These are phyloP conservation scores for Struthio camelus DNA, from an alignment of 2,113 vertebrate genomes.

Conservation along the genomic window DNA sequence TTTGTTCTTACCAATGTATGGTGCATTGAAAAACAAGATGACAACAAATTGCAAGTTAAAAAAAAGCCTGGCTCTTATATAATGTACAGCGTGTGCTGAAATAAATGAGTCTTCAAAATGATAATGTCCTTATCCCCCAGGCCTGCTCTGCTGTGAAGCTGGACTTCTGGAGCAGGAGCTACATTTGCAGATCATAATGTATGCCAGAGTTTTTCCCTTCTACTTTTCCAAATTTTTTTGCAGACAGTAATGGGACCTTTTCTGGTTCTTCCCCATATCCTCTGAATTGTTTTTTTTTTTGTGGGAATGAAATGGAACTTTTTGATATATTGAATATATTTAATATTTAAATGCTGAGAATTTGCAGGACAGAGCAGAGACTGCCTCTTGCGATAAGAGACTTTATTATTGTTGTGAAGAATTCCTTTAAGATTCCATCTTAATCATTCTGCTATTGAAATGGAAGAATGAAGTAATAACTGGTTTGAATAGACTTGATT, in stretches of 20 bases:
- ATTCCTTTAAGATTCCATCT: constrained; percentile 77
- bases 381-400: constrained; percentile 70
- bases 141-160: neutral
- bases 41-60: neutral
- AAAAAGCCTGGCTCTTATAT: neutral
- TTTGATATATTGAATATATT: constrained; percentile 64
- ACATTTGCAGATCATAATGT: constrained; percentile 33
- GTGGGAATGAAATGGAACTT: constrained; percentile 45
- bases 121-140: constrained; percentile 23
- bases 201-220: constrained; percentile 5
- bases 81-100: neutral
- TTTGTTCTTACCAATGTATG: neutral
- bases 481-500: constrained; percentile 77
- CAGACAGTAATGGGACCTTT: constrained; percentile 40
- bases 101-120: constrained; percentile 53
- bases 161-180: neutral
- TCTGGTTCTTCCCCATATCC: constrained; percentile 17
- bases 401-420: constrained; percentile 73
- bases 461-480: constrained; percentile 77
- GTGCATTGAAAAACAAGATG: constrained; percentile 11
- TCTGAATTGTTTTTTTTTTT: constrained; percentile 59
- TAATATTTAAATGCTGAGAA: constrained; percentile 67
- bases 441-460: constrained; percentile 75
- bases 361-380: constrained; percentile 67
- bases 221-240: constrained; percentile 36